These are phyloP conservation scores for Macquaria australasica DNA, from an alignment of 2,113 vertebrate genomes.

Conservation along the genomic window DNA sequence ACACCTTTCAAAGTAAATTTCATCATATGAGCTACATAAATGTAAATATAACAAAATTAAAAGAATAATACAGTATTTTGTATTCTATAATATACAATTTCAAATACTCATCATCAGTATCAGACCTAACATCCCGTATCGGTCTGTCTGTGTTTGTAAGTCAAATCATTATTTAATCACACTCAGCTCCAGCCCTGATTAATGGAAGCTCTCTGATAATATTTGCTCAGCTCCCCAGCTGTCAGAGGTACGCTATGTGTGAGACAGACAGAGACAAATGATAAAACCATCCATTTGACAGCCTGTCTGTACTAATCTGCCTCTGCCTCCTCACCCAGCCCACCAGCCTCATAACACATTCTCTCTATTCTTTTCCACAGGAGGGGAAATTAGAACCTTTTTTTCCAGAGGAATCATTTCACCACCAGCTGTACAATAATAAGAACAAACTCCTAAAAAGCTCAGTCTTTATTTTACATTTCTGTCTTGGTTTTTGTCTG, in stretches of 20 bases:
- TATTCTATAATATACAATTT: neutral
- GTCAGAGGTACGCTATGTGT: constrained; percentile 7
- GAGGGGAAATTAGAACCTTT: neutral
- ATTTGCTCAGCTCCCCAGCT: constrained; percentile 35
- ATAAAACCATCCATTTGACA: constrained; percentile 41
- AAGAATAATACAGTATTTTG: neutral
- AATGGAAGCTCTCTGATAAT: constrained; percentile 38
- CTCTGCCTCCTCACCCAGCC: neutral
- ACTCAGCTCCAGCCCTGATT: constrained; percentile 14
- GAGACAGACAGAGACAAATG: constrained; percentile 32
- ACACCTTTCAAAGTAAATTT: neutral
- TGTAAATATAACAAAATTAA: neutral
- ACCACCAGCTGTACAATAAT: neutral
- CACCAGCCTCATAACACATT: neutral
- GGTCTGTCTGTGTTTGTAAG: neutral
- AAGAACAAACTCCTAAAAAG: neutral
- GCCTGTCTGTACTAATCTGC: constrained; percentile 33
- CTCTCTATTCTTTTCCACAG: neutral
- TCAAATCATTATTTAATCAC: constrained; percentile 6
- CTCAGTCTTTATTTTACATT: neutral
- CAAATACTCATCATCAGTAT: neutral
- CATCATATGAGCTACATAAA: neutral
- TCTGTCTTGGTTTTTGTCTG: neutral
- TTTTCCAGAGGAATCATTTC: neutral
- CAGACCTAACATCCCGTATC: neutral